Percentiles rank a stretch among this genome's conserved stretches.
These are phyloP conservation scores for Cotesia vestalis DNA, from an alignment of 1,140 invertebrate species.

Conservation along the genomic window DNA sequence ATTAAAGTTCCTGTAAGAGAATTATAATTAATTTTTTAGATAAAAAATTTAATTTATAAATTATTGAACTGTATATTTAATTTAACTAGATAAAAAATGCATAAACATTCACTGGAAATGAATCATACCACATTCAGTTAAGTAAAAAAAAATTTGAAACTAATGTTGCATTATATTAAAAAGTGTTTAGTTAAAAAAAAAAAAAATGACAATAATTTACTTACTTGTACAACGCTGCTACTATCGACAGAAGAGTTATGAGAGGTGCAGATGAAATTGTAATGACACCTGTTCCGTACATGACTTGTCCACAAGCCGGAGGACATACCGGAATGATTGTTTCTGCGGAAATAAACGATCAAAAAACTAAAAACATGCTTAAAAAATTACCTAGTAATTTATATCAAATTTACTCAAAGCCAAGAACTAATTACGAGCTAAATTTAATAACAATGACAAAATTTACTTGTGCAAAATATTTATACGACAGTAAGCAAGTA, in stretches of 20 bases:
- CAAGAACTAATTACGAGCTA: not conserved
- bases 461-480: conserved; percentile 1
- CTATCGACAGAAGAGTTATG: conserved; percentile 60
- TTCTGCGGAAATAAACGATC: conserved; percentile 71
- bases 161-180: too few relatives aligned
- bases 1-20: conserved; percentile 71
- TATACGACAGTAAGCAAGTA: not conserved
- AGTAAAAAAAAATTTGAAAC: not conserved
- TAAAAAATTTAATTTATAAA: not conserved
- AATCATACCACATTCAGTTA: too few relatives aligned
- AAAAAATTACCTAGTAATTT: conserved; percentile 20
- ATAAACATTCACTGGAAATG: too few relatives aligned
- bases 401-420: not conserved
- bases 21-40: conserved; percentile 17
- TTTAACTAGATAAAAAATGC: too few relatives aligned
- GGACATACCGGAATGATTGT: conserved; percentile 91
- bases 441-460: not conserved
- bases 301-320: conserved; percentile 84
- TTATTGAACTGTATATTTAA: not conserved
- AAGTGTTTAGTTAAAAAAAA: not conserved
- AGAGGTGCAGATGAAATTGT: conserved; percentile 58
- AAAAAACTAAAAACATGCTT: conserved; percentile 60
- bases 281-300: conserved; percentile 69
- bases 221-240: conserved; percentile 60
- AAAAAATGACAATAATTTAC: conserved; percentile 34